Evolutionary conservation across 2,888 invertebrate genomes (phyloP).

Genomic region (Ichneumon xanthorius): DNA sequence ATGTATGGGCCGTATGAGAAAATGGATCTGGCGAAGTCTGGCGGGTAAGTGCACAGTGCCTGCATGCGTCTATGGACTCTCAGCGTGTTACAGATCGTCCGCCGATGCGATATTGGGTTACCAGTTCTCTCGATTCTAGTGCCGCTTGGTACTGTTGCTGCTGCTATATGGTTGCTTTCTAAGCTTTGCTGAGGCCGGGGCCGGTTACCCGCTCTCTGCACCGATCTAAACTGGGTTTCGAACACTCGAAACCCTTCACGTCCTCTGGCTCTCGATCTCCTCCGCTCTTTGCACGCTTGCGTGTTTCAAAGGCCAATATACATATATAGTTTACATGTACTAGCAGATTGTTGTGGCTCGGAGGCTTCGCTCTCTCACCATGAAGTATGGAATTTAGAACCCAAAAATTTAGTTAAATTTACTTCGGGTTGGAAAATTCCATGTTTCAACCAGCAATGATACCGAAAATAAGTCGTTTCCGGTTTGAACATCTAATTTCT

Average conservation of each 20-base stretch:
- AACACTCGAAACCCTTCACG: conserved; percentile 42
- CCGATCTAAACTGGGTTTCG: conserved; percentile 42
- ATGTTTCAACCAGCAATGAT: neutral
- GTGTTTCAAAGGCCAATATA: neutral
- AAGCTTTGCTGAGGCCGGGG: conserved; percentile 17
- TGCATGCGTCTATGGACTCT: neutral
- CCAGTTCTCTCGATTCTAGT: conserved; percentile 9
- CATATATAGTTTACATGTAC: neutral
- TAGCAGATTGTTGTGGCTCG: neutral
- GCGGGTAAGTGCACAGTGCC: neutral
- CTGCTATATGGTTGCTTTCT: conserved; percentile 39
- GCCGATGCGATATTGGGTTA: conserved; percentile 33
- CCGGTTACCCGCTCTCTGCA: conserved; percentile 34
- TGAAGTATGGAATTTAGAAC: neutral
- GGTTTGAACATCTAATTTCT: no score
- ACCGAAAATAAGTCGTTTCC: no score
- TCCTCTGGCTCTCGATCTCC: conserved; percentile 20
- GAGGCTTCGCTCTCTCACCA: no score
- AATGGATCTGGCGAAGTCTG: neutral
- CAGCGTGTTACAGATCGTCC: conserved; percentile 21
- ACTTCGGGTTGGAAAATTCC: no score
- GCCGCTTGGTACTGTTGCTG: neutral
- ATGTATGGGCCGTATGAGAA: neutral
- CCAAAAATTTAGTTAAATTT: neutral
- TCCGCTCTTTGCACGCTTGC: conserved; percentile 18